Evolutionary conservation across 1,140 invertebrate genomes (phyloP), one percentile per base, ranked within the genome.

Genomic region (Forficula auricularia): DNA sequence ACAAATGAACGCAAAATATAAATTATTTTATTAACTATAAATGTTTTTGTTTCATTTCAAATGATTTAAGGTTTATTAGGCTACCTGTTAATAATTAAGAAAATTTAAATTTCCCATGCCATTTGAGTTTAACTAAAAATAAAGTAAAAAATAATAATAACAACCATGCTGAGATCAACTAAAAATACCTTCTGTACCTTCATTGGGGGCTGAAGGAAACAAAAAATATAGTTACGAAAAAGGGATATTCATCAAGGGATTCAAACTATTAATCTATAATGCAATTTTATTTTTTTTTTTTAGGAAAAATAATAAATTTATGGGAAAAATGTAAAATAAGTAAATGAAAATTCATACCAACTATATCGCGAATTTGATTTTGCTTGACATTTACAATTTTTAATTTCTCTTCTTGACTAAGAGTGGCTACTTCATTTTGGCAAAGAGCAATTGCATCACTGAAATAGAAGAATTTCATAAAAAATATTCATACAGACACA

Each of bases 401-500:
- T 53, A 81, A 71, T 39, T 73, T 71, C 52, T 84, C 81, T 51
- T 86, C 83, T 0, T 72, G 68, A n/a, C 71, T 80, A 47, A 64
- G 60, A 51, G 59, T 57, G 16, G 58, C 57, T 45, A 72, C 73
- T 39, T 65, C 66, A 2, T 65, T 27, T 6, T 4, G 22, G 10
- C 22, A 27, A 27, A 64, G 52, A 66, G 66, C n/a, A 55, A 48
- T 19, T 60, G 56, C 22, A 65, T 57, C 18, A 65, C 63, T 30
- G 46, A 45, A 38, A 52, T 52, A n/a, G n/a, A n/a, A n/a, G n/a
- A n/a, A n/a, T n/a, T n/a, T n/a, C n/a, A n/a, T 47, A 38, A 19
- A 16, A 44, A 18, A 19, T 15, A 20, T 38, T n/a, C n/a, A n/a
- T n/a, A n/a, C n/a, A n/a, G n/a, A n/a, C n/a, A 27, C 22, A 6